A percentile compares a stretch with the other conserved stretches of the same genome.
Evolutionary conservation across 2,113 vertebrate species (phyloP).

Genomic region (Delphinapterus leucas): DNA sequence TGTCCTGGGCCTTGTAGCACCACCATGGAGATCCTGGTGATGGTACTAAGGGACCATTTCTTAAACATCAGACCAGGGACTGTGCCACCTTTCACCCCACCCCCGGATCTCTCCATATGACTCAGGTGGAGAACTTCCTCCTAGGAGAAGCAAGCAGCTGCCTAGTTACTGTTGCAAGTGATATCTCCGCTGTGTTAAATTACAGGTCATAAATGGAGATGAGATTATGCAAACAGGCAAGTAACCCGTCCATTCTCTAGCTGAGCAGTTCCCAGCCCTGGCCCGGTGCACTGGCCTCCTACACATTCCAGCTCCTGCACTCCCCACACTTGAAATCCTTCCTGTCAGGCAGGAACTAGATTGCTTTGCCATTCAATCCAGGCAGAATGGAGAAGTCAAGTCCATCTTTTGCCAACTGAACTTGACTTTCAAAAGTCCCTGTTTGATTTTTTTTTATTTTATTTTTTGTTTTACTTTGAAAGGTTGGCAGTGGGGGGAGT

Average conservation of each 20-base stretch:
- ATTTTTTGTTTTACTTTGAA: constrained; percentile 42
- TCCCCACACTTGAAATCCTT: constrained; percentile 56
- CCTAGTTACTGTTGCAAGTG: constrained; percentile 81
- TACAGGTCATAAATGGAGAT: constrained; percentile 96
- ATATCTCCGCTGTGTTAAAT: constrained; percentile 92
- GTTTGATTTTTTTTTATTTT: constrained; percentile 32
- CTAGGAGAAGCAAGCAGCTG: constrained; percentile 67
- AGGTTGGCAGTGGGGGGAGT: not conserved
- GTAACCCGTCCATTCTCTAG: constrained; percentile 87
- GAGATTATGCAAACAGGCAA: constrained; percentile 94
- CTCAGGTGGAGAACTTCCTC: constrained; percentile 51
- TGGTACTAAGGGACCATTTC: not conserved
- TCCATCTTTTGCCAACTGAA: constrained; percentile 43
- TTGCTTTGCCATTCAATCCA: not conserved
- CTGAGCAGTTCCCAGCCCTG: constrained; percentile 84
- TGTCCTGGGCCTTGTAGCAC: not conserved
- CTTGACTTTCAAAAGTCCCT: constrained; percentile 41
- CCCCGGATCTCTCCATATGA: not conserved
- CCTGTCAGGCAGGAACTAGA: not conserved
- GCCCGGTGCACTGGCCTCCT: constrained; percentile 82
- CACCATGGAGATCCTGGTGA: not conserved
- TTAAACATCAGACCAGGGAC: not conserved
- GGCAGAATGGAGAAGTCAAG: not conserved
- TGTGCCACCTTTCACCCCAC: not conserved
- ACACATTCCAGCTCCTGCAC: constrained; percentile 87